Percentiles rank a stretch among this genome's conserved stretches.
phyloP scores from a whole-genome alignment of 2,113 vertebrate genomes.

The Drymodes brunneopygia region DNA sequence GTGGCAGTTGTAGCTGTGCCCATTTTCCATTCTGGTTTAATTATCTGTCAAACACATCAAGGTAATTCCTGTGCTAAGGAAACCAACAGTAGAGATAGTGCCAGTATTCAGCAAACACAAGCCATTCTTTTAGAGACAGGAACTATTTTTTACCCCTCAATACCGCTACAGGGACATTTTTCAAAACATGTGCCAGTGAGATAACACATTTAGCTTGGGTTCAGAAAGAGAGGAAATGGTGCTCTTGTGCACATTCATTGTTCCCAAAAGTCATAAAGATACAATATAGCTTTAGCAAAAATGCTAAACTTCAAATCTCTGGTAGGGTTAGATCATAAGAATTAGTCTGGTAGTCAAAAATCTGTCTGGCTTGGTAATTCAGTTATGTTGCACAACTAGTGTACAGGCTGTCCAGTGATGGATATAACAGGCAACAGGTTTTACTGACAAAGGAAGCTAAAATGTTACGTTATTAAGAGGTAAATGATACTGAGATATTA shows the following conservation, averaged over 20 bases:
- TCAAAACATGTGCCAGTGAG: slow-evolving; percentile 13
- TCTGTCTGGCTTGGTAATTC: neutral
- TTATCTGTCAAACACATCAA: slow-evolving; percentile 48
- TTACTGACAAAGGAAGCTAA: neutral
- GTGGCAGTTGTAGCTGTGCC: slow-evolving; percentile 21
- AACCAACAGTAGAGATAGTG: slow-evolving; percentile 20
- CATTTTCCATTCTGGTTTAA: slow-evolving; percentile 62
- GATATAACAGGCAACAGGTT: neutral
- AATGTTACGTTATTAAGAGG: neutral
- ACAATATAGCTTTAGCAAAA: neutral
- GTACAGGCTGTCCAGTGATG: neutral
- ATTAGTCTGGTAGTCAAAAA: neutral
- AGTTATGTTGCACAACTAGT: neutral
- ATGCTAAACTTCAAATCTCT: neutral
- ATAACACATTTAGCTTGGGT: slow-evolving; percentile 13
- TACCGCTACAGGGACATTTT: neutral
- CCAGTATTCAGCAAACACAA: slow-evolving; percentile 3
- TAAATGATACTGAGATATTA: neutral
- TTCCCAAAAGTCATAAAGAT: slow-evolving; percentile 17
- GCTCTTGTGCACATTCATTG: neutral
- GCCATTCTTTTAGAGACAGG: neutral
- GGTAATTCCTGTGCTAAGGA: slow-evolving; percentile 47
- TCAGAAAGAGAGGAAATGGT: slow-evolving; percentile 27
- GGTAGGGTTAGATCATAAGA: neutral
- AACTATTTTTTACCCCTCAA: slow-evolving; percentile 6